Evolutionary conservation across 2,113 vertebrate species (phyloP).

Genomic region (Hippocampus zosterae): DNA sequence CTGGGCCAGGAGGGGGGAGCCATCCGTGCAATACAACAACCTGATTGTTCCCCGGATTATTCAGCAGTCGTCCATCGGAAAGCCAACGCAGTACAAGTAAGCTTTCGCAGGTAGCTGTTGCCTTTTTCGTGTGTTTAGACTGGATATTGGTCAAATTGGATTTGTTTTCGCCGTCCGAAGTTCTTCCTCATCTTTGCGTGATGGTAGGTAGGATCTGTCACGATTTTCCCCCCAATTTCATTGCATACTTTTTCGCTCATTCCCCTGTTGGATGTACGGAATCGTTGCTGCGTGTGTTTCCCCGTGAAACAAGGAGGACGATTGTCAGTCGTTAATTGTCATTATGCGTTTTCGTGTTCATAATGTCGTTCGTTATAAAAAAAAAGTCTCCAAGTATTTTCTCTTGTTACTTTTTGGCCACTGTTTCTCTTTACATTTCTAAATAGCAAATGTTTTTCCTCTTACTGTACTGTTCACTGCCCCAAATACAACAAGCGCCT

Average conservation of each 20-base stretch:
- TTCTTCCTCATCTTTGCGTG: not conserved
- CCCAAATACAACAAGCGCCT: too few relatives aligned
- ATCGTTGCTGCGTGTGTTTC: not conserved
- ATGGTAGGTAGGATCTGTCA: not conserved
- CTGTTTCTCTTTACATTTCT: not conserved
- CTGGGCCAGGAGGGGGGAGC: slow-evolving; percentile 44
- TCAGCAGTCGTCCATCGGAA: slow-evolving; percentile 22
- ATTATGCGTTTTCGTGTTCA: too few relatives aligned
- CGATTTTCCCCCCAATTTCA: not conserved
- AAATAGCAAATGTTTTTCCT: not conserved
- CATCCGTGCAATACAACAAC: slow-evolving; percentile 50
- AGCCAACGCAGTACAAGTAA: slow-evolving; percentile 9
- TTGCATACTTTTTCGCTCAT: not conserved
- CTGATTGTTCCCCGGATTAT: slow-evolving; percentile 56
- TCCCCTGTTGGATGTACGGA: not conserved
- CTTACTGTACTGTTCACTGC: too few relatives aligned
- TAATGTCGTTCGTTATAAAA: too few relatives aligned
- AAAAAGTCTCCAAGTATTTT: too few relatives aligned
- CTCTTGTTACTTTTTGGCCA: not conserved
- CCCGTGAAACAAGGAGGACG: too few relatives aligned
- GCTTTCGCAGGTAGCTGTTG: slow-evolving; percentile 37
- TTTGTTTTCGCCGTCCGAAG: not conserved
- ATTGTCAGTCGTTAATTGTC: too few relatives aligned
- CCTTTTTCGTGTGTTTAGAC: not conserved
- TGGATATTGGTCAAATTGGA: not conserved